Evolutionary conservation across 2,797 vertebrate species (phyloP).

Genomic region (Malurus splendens): DNA sequence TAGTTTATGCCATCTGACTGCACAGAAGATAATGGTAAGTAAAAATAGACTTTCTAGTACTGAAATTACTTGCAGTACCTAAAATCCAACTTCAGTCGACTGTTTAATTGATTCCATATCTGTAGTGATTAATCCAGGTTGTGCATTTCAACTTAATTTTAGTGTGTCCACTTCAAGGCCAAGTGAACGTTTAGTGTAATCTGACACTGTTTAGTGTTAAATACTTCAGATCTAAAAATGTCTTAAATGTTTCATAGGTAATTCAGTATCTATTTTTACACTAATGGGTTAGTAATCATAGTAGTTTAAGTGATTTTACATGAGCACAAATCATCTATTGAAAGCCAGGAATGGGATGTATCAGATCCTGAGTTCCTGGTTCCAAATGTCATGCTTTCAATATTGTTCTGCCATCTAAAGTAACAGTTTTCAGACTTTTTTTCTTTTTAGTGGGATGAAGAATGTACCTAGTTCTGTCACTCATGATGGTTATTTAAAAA

Average conservation of each 20-base stretch:
- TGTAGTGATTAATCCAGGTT: neutral
- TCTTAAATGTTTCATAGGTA: neutral
- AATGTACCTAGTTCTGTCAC: neutral
- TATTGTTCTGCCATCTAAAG: neutral
- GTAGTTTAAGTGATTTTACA: neutral
- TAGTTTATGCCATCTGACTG: neutral
- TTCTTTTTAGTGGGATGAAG: neutral
- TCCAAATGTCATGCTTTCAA: neutral
- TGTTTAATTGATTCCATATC: neutral
- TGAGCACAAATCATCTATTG: neutral
- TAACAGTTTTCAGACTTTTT: neutral
- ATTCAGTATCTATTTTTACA: neutral
- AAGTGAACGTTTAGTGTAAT: neutral
- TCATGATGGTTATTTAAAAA: neutral
- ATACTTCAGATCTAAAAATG: neutral
- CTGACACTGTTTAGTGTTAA: neutral
- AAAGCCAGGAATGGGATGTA: neutral
- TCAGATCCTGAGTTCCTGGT: neutral
- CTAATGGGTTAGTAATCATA: neutral
- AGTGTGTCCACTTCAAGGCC: neutral
- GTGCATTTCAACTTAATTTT: neutral
- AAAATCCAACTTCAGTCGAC: neutral
- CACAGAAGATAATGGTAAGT: conserved; percentile 28
- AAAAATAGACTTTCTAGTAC: neutral
- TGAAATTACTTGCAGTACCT: neutral